Evolutionary conservation across 2,888 invertebrate genomes (phyloP).

Genomic region (Yponomeuta plumbellus): DNA sequence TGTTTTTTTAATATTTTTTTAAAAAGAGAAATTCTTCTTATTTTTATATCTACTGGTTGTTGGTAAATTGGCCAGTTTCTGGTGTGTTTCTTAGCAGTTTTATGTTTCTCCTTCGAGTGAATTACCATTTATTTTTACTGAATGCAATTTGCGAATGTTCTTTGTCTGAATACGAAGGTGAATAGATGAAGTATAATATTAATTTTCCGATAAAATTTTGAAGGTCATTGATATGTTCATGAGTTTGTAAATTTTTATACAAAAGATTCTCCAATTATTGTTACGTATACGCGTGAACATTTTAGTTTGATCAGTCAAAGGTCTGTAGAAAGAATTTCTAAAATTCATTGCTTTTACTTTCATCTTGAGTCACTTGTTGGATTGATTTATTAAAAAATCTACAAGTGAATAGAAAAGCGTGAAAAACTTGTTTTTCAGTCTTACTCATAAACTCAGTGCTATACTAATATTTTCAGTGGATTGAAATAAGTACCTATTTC

Average conservation of each 20-base stretch:
- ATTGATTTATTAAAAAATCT: conserved; percentile 2
- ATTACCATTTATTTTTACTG: no score
- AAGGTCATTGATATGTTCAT: background rate
- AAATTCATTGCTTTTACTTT: background rate
- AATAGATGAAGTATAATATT: background rate
- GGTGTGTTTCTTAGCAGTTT: no score
- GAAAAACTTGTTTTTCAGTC: conserved; percentile 55
- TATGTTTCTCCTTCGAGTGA: no score
- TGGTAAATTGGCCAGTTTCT: no score
- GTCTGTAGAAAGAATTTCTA: background rate
- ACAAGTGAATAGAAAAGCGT: conserved; percentile 58
- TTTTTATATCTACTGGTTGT: no score
- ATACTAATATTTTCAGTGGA: conserved; percentile 14
- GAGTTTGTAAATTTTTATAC: background rate
- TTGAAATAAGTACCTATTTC: conserved; percentile 29
- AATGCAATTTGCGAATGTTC: background rate
- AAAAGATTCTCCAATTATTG: background rate
- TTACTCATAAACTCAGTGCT: conserved; percentile 53
- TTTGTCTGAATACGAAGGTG: background rate
- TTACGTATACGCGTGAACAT: conserved; percentile 1
- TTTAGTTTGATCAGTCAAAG: background rate
- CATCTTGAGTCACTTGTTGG: background rate
- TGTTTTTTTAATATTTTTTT: no score
- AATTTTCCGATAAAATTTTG: background rate
- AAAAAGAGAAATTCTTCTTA: no score